Percentiles rank a stretch among this genome's conserved stretches.
phyloP scores from a whole-genome alignment of 2,113 vertebrate species.

The Carassius gibelio region DNA sequence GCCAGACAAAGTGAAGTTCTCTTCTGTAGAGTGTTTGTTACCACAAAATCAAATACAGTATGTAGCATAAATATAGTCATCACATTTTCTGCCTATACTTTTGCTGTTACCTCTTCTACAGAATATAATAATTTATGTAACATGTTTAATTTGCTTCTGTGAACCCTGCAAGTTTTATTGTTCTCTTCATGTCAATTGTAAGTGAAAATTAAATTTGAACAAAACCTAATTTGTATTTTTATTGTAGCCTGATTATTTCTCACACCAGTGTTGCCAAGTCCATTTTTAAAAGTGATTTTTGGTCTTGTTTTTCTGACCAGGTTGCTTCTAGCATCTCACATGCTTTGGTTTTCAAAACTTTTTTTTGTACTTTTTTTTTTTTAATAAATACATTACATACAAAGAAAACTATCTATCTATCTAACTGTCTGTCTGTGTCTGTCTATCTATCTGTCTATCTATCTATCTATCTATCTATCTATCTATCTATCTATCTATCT shows the following conservation, averaged over 20 bases:
- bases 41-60: neutral
- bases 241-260: neutral
- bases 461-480: neutral
- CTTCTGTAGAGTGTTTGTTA: neutral
- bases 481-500: neutral
- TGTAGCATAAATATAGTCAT: neutral
- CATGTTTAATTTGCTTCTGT: neutral
- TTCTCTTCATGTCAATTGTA: neutral
- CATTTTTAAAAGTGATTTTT: too few relatives aligned
- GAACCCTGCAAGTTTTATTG: neutral
- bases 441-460: neutral
- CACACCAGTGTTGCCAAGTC: neutral
- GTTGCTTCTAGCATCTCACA: too few relatives aligned
- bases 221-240: neutral
- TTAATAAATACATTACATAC: too few relatives aligned
- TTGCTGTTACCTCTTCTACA: neutral
- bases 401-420: neutral
- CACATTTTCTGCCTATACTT: neutral
- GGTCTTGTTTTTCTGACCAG: too few relatives aligned
- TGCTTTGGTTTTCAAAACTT: too few relatives aligned
- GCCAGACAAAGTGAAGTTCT: neutral
- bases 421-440: neutral
- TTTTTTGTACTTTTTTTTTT: too few relatives aligned
- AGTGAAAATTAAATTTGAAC: neutral
- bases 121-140: neutral